phyloP scores from a whole-genome alignment of 1,140 invertebrate species.

The Cotesia typhae region DNA sequence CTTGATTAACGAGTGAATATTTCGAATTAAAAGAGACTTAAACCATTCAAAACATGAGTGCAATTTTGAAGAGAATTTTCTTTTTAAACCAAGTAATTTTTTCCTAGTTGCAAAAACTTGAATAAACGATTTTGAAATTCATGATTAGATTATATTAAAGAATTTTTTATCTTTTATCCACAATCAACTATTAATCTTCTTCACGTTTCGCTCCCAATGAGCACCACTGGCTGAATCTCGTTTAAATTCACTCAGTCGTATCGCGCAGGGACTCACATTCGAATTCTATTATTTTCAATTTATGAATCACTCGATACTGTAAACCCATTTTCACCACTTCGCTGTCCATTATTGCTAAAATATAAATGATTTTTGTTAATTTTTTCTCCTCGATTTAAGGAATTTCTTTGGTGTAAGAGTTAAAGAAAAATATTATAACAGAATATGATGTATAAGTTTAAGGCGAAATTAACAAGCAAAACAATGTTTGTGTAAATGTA shows the following conservation, averaged over 20 bases:
- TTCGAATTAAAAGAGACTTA: no score
- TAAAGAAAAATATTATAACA: no score
- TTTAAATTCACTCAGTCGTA: conserved; percentile 23
- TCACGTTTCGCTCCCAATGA: conserved; percentile 5
- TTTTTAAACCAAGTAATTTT: no score
- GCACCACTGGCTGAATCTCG: conserved; percentile 23
- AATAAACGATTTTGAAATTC: background rate
- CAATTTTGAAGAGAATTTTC: no score
- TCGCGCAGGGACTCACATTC: conserved; percentile 3
- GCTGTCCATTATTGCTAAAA: background rate
- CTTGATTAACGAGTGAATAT: no score
- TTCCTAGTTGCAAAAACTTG: background rate
- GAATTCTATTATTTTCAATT: conserved; percentile 34
- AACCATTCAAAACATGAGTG: no score
- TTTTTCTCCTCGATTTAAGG: no score
- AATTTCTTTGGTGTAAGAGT: no score
- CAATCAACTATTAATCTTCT: background rate
- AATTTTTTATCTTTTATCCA: background rate
- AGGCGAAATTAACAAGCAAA: background rate
- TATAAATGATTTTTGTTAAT: background rate
- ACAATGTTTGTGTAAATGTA: no score
- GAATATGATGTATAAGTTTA: background rate
- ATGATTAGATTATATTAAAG: background rate
- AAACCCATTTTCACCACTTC: conserved; percentile 8
- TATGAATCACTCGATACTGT: conserved; percentile 9